Evolutionary conservation across 23 tunicate genomes (phyloP), one percentile per base, ranked within the genome.

Genomic region (Oikopleura vanhoeffeni): DNA sequence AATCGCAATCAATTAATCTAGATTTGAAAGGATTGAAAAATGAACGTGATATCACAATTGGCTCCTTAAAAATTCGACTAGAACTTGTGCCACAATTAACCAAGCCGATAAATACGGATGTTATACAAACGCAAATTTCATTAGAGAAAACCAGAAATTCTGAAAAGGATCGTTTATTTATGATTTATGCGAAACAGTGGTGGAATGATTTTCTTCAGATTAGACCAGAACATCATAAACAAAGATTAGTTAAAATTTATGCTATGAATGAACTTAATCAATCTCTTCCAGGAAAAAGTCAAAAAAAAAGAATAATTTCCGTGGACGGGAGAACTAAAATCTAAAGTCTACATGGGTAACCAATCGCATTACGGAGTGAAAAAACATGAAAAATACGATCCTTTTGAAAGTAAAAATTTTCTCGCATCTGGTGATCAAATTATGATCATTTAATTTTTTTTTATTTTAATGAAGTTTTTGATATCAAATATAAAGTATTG

Each of bases 151-250:
- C 88, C 40, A 83, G 99, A 0, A 39, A 75, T 40, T 87, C 97
- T 3, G 99, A 95, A 85, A 88, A 86, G 40, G 99, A 95, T 27
- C 84, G 99, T 49, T 77, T 95, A 28, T 95, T 95, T 77, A 58
- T 95, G 71, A 86, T 85, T 41, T 95, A 88, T 83, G 99, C 99
- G 39, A 90, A 90, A 86, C 91, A 95, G 77, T 95, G 99, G 99
- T 95, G 99, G 99, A 90, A 89, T 84, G 99, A 95, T 57, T 95
- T 88, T 85, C 57, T 91, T 1, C 89, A 95, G 84, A 88, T 90
- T 39, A 83, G 92, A 40, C 85, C 89, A 41, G 90, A 88, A 36
- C 92, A 88, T 41, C 64, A 49, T 49, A 84, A 89, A 39, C 38
- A 40, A 32, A 79, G 99, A 33, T 76, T 89, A 0, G 97, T 95